Evolutionary conservation across 2,888 invertebrate species (phyloP).

Genomic region (Caenorhabditis imperialis): DNA sequence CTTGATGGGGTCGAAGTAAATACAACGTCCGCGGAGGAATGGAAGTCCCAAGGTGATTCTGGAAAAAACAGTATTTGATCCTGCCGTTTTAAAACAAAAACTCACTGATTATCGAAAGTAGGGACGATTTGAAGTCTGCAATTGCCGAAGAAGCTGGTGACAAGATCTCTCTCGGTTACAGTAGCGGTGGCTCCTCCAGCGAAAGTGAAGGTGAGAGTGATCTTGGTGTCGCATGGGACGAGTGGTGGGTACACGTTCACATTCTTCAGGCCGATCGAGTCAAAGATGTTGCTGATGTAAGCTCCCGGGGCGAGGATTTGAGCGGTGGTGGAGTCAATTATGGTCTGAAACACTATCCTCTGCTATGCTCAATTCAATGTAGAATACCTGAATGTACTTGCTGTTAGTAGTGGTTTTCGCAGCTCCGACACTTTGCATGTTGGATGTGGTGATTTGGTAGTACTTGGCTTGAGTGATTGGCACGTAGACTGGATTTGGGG

Average conservation of each 20-base stretch:
- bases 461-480: slow-evolving; percentile 6
- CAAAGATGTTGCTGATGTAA: slow-evolving; percentile 24
- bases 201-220: slow-evolving; percentile 39
- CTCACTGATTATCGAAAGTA: slow-evolving; percentile 4
- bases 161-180: slow-evolving; percentile 43
- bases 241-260: slow-evolving; percentile 33
- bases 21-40: slow-evolving; percentile 51
- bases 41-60: slow-evolving; percentile 46
- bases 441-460: slow-evolving; percentile 33
- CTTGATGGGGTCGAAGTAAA: slow-evolving; percentile 41
- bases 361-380: too few species aligned
- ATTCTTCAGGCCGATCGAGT: slow-evolving; percentile 32
- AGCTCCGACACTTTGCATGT: slow-evolving; percentile 16
- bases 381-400: slow-evolving; percentile 38
- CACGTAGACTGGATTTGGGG: slow-evolving; percentile 30
- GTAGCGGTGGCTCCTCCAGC: slow-evolving; percentile 23
- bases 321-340: slow-evolving; percentile 19
- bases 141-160: slow-evolving; percentile 18
- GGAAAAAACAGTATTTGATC: too few species aligned
- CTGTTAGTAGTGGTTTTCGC: slow-evolving; percentile 28
- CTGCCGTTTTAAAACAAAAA: too few species aligned
- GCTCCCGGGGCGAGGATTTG: slow-evolving; percentile 16
- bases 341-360: too few species aligned
- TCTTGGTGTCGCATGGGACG: slow-evolving; percentile 43
- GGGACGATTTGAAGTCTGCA: slow-evolving; percentile 35